These are phyloP conservation scores for Apodemus agrarius DNA, from an alignment of 2,797 vertebrate species.

Conservation along the genomic window DNA sequence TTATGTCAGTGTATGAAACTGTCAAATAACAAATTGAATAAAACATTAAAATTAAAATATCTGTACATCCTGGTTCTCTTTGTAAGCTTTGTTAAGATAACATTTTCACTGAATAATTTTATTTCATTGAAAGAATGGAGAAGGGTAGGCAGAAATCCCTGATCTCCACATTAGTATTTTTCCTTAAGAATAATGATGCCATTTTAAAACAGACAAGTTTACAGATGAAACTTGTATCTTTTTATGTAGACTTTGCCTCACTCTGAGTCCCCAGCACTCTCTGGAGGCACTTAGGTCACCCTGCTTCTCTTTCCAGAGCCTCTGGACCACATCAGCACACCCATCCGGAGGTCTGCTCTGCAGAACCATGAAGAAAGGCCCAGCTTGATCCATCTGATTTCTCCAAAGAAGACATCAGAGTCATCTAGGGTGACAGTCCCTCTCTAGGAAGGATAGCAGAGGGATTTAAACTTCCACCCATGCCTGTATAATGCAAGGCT, in stretches of 20 bases:
- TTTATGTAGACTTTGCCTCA: not conserved
- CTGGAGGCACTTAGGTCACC: not conserved
- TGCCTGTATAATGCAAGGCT: constrained; percentile 29
- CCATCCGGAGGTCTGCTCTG: not conserved
- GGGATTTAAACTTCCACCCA: not conserved
- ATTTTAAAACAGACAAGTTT: constrained; percentile 33
- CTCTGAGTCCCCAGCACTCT: not conserved
- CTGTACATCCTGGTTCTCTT: not conserved
- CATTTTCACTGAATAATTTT: constrained; percentile 25
- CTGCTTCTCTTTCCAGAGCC: not conserved
- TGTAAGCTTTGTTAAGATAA: not conserved
- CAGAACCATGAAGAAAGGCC: not conserved
- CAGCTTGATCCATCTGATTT: not conserved
- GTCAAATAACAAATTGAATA: not conserved
- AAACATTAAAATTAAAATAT: not conserved
- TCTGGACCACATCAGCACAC: not conserved
- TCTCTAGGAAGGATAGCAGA: not conserved
- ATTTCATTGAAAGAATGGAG: not conserved
- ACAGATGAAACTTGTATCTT: not conserved
- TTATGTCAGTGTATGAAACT: not conserved
- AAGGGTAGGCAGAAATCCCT: not conserved
- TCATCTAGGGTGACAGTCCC: not conserved
- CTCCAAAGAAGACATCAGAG: not conserved
- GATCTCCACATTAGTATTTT: not conserved
- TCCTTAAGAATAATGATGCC: not conserved